Conservation (phyloP, 2,888 invertebrate species). For the Carterocephalus palaemon region DNA sequence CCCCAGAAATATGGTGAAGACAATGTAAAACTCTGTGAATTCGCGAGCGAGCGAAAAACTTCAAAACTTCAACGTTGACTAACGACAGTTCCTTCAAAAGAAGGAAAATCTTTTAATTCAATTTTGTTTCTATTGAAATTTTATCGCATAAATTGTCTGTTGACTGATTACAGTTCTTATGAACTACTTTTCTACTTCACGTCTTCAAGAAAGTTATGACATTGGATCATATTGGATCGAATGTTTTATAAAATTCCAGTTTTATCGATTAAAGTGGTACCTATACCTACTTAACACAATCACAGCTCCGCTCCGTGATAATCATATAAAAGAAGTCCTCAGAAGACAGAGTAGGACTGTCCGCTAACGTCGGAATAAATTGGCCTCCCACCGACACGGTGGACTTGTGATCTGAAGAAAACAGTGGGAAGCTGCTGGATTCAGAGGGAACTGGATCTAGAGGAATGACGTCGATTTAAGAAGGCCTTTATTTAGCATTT, state of each 20-base stretch:
- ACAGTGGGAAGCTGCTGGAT: too few species aligned
- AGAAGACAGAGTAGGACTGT: too few species aligned
- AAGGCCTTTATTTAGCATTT: too few species aligned
- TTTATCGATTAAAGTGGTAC: conserved; percentile 2
- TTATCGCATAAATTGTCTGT: conserved; percentile 25
- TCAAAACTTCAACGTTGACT: conserved; percentile 44
- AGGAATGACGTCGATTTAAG: too few species aligned
- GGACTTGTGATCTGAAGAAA: too few species aligned
- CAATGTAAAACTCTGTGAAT: conserved; percentile 47
- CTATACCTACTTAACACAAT: too few species aligned
- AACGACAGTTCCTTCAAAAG: conserved; percentile 49
- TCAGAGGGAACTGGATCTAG: too few species aligned
- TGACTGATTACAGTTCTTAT: conserved; percentile 25
- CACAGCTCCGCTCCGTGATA: too few species aligned
- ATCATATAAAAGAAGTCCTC: too few species aligned
- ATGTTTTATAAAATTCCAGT: conserved; percentile 2
- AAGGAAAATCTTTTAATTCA: conserved; percentile 46
- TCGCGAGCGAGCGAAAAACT: conserved; percentile 44
- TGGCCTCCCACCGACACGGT: too few species aligned
- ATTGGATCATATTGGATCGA: conserved; percentile 2
- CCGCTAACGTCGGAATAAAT: too few species aligned
- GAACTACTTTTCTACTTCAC: conserved; percentile 11
- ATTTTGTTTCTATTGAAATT: conserved; percentile 34
- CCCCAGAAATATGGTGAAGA: conserved; percentile 46
- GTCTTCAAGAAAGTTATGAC: conserved; percentile 16